phyloP scores from a whole-genome alignment of 2,888 invertebrate species.

The Thysanoteuthis rhombus region DNA sequence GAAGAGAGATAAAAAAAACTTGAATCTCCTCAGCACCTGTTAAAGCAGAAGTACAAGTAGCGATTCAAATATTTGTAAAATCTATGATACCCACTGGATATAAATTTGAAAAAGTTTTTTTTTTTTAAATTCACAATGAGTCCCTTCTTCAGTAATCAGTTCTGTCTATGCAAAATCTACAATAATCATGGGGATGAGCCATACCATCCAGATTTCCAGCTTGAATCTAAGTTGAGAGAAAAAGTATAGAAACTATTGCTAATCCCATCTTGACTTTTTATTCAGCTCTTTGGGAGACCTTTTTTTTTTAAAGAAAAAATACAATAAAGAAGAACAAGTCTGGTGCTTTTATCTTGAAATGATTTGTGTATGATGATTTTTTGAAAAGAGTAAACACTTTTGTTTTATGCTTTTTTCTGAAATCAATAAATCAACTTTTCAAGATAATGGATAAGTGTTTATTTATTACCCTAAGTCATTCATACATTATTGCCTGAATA shows the following conservation, averaged over 20 bases:
- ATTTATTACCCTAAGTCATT: not conserved
- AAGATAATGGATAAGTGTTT: slow-evolving; percentile 12
- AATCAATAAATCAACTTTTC: not conserved
- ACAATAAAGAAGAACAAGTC: not conserved
- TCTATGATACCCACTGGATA: too few species aligned
- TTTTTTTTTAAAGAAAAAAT: not conserved
- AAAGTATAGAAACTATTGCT: not conserved
- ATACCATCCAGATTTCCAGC: not conserved
- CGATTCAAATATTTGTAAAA: too few species aligned
- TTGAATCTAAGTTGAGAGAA: not conserved
- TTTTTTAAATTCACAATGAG: too few species aligned
- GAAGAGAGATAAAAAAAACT: too few species aligned
- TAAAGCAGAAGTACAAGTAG: too few species aligned
- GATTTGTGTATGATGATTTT: not conserved
- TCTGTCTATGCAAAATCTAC: not conserved
- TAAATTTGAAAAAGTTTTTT: too few species aligned
- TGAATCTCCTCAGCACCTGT: too few species aligned
- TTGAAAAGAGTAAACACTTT: not conserved
- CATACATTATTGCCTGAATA: not conserved
- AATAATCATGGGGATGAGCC: not conserved
- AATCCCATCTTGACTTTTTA: not conserved
- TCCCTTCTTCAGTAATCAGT: not conserved
- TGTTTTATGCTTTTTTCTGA: not conserved
- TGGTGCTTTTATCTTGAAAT: not conserved
- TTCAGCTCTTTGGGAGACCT: not conserved